Evolutionary conservation across 2,888 invertebrate genomes (phyloP).

Genomic region (Eilema depressum): DNA sequence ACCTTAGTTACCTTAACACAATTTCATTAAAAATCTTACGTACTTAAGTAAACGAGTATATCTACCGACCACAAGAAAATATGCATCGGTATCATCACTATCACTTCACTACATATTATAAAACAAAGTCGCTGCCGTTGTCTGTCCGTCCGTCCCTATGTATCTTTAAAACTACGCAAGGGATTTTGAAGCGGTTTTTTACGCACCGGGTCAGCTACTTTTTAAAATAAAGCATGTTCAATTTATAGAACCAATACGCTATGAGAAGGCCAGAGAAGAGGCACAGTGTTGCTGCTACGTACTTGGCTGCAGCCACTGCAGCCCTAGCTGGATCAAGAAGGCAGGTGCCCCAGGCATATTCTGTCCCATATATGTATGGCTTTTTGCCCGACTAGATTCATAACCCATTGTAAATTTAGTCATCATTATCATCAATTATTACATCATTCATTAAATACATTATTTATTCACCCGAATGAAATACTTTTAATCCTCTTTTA

Average conservation of each 20-base stretch:
- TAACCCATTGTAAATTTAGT: neutral
- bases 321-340: constrained; percentile 66
- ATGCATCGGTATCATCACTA: neutral
- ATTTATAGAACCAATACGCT: constrained; percentile 47
- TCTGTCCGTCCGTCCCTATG: too few species aligned
- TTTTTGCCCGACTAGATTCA: constrained; percentile 1
- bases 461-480: neutral
- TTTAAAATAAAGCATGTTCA: neutral
- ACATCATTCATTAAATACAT: neutral
- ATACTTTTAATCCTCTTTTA: neutral
- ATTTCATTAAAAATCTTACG: too few species aligned
- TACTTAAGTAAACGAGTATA: too few species aligned
- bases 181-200: too few species aligned
- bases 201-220: too few species aligned
- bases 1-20: too few species aligned
- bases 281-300: constrained; percentile 76
- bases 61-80: neutral
- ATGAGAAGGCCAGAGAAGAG: constrained; percentile 59
- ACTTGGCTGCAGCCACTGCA: constrained; percentile 78
- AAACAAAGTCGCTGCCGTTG: too few species aligned
- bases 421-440: neutral
- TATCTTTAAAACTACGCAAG: too few species aligned
- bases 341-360: constrained; percentile 39
- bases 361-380: constrained; percentile 1
- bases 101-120: too few species aligned